phyloP scores from a whole-genome alignment of 2,113 vertebrate genomes.

The Strix aluco region DNA sequence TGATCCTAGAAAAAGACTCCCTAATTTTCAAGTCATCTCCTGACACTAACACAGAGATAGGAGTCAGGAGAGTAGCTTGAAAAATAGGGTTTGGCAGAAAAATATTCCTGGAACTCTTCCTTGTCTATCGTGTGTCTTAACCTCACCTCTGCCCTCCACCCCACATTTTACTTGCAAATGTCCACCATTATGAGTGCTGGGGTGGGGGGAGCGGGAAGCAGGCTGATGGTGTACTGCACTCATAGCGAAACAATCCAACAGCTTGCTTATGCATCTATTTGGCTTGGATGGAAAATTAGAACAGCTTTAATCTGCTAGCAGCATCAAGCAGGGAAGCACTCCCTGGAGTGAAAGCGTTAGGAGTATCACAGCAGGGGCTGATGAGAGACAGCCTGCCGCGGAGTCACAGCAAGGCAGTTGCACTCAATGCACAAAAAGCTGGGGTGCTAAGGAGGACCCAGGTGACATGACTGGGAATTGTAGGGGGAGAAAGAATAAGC shows the following conservation, averaged over 20 bases:
- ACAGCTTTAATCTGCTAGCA: slow-evolving; percentile 78
- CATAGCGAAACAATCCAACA: slow-evolving; percentile 67
- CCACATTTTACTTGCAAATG: slow-evolving; percentile 69
- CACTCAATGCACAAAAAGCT: neutral
- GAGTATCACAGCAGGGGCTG: slow-evolving; percentile 63
- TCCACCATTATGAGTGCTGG: slow-evolving; percentile 27
- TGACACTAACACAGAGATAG: slow-evolving; percentile 57
- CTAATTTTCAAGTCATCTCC: slow-evolving; percentile 69
- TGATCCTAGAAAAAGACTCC: slow-evolving; percentile 60
- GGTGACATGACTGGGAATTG: neutral
- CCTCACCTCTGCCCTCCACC: slow-evolving; percentile 22
- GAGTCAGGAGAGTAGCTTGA: slow-evolving; percentile 37
- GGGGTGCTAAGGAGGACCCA: slow-evolving; percentile 5
- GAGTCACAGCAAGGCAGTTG: neutral
- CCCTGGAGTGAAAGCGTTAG: slow-evolving; percentile 72
- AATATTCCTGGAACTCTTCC: slow-evolving; percentile 9
- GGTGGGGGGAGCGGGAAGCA: neutral
- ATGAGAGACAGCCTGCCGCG: slow-evolving; percentile 50
- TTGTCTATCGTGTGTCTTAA: neutral
- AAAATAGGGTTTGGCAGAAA: slow-evolving; percentile 45
- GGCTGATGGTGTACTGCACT: neutral
- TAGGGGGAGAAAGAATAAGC: neutral
- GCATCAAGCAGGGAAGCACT: slow-evolving; percentile 70
- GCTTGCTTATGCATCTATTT: slow-evolving; percentile 82
- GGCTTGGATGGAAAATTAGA: slow-evolving; percentile 79